Conservation (phyloP, 2,888 invertebrate genomes). For the Lasioglossum figueresi region DNA sequence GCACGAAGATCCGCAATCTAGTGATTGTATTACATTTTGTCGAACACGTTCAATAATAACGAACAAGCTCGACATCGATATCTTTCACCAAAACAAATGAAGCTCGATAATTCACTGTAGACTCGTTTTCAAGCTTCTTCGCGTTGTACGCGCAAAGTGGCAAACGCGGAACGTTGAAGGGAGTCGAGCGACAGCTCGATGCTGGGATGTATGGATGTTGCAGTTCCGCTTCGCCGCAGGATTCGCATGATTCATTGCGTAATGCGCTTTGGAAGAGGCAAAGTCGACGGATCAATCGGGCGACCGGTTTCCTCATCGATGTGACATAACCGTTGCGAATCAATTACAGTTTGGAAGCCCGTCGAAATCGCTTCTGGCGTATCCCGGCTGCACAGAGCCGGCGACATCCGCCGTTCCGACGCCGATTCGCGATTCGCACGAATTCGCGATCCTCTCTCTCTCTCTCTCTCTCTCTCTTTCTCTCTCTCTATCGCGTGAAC, state of each 20-base stretch:
- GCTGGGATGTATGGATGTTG: slow-evolving; percentile 4
- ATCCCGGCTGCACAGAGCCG: slow-evolving; percentile 64
- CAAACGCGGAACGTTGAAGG: background rate
- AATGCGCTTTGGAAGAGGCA: slow-evolving; percentile 25
- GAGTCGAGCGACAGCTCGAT: background rate
- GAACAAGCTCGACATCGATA: background rate
- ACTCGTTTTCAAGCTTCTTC: background rate
- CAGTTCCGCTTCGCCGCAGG: background rate
- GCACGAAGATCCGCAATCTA: too few species aligned
- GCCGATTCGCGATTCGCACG: slow-evolving; percentile 45
- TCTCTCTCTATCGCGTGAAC: background rate
- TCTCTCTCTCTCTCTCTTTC: background rate
- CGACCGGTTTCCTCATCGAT: slow-evolving; percentile 55
- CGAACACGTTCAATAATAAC: too few species aligned
- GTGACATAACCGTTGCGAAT: slow-evolving; percentile 68
- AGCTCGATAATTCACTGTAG: background rate
- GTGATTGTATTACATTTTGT: too few species aligned
- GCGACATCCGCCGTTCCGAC: slow-evolving; percentile 63
- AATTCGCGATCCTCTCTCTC: background rate
- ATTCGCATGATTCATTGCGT: slow-evolving; percentile 33
- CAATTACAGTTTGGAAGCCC: slow-evolving; percentile 64
- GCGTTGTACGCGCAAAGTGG: background rate
- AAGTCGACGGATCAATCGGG: slow-evolving; percentile 45
- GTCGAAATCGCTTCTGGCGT: slow-evolving; percentile 68
- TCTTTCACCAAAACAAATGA: background rate